Evolutionary conservation across 2,888 invertebrate genomes (phyloP).

Genomic region (Idaea aversata): DNA sequence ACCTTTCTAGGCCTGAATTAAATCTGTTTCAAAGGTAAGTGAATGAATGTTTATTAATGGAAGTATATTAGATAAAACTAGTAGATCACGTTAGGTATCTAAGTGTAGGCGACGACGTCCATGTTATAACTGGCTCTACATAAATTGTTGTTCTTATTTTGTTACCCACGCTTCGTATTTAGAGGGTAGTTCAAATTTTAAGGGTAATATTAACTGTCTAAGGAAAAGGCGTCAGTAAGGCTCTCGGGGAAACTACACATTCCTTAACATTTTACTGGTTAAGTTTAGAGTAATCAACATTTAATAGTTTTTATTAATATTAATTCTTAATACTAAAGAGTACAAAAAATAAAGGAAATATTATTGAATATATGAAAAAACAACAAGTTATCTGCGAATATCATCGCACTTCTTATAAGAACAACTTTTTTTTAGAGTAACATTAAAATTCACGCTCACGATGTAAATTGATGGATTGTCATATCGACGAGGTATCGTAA

Average conservation of each 20-base stretch:
- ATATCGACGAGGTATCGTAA: conserved; percentile 35
- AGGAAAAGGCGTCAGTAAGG: conserved; percentile 78
- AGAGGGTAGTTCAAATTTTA: conserved; percentile 34
- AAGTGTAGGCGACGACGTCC: conserved; percentile 54
- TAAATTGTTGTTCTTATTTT: conserved; percentile 35
- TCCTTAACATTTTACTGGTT: conserved; percentile 76
- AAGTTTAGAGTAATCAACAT: conserved; percentile 77
- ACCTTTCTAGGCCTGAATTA: conserved; percentile 73
- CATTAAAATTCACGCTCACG: conserved; percentile 65
- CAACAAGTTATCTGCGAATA: conserved; percentile 77
- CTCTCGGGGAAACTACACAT: conserved; percentile 78
- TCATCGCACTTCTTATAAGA: conserved; percentile 76
- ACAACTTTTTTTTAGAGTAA: conserved; percentile 78
- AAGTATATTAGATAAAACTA: conserved; percentile 51
- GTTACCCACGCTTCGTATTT: conserved; percentile 42
- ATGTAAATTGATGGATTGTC: conserved; percentile 57
- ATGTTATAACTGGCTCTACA: conserved; percentile 28
- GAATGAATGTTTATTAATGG: conserved; percentile 34
- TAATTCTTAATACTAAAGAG: conserved; percentile 78
- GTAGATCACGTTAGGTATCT: conserved; percentile 29
- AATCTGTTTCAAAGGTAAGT: conserved; percentile 43
- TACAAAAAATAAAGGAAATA: conserved; percentile 81
- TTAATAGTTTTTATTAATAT: conserved; percentile 78
- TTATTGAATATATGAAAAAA: conserved; percentile 79
- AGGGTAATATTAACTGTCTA: conserved; percentile 60